Conservation (phyloP, 2,888 invertebrate species). For the Trichopria drosophilae region DNA sequence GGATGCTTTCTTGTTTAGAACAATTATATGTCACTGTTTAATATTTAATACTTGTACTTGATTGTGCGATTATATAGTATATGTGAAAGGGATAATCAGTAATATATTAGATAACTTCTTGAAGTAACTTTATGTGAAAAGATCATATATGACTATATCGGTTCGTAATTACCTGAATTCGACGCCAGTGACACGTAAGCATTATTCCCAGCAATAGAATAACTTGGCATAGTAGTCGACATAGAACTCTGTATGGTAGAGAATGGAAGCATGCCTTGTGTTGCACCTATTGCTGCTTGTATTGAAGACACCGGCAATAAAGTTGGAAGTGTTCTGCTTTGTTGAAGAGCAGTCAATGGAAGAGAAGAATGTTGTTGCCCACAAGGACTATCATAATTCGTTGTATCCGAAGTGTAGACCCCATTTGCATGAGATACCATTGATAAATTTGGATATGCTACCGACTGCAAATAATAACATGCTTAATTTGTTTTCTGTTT, state of each 20-base stretch:
- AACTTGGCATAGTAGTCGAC: constrained; percentile 52
- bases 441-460: constrained; percentile 52
- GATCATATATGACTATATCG: too few species aligned
- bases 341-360: constrained; percentile 50
- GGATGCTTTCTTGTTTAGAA: too few species aligned
- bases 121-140: too few species aligned
- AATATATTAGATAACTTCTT: too few species aligned
- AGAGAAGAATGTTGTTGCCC: constrained; percentile 51
- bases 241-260: constrained; percentile 52
- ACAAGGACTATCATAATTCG: constrained; percentile 47
- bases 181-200: constrained; percentile 52
- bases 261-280: constrained; percentile 55
- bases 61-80: too few species aligned
- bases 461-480: constrained; percentile 40
- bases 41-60: too few species aligned
- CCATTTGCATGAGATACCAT: constrained; percentile 53
- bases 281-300: constrained; percentile 50
- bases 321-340: too few species aligned
- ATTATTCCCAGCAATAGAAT: constrained; percentile 56
- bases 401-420: constrained; percentile 50
- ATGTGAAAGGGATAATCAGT: too few species aligned
- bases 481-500: too few species aligned
- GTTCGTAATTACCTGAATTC: too few species aligned
- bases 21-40: too few species aligned
- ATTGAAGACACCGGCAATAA: constrained; percentile 51